Percentiles rank a stretch among this genome's conserved stretches.
Conservation (phyloP, 2,888 invertebrate genomes). For the Phyto melanocephala region DNA sequence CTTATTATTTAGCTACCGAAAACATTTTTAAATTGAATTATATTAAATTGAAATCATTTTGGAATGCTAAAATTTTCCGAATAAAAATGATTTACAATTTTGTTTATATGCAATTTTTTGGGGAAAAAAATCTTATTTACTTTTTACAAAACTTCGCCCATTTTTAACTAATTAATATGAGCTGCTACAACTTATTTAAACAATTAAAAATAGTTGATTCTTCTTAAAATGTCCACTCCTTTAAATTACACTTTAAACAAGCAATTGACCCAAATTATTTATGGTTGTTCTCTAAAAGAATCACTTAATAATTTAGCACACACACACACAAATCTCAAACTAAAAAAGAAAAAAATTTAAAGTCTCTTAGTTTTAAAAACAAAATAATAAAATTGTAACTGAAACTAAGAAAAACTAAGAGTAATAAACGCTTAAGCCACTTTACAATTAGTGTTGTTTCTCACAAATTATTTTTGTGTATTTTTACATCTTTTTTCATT, state of each 20-base stretch:
- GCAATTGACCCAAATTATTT: conserved; percentile 24
- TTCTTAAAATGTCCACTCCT: background rate
- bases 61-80: too few relatives aligned
- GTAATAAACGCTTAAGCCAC: conserved; percentile 8
- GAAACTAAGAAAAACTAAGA: too few relatives aligned
- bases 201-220: background rate
- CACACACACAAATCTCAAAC: background rate
- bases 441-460: conserved; percentile 18
- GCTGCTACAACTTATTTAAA: too few relatives aligned
- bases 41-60: too few relatives aligned
- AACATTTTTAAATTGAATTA: too few relatives aligned
- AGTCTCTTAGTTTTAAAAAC: conserved; percentile 12
- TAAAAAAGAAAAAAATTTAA: background rate
- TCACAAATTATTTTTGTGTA: background rate
- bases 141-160: too few relatives aligned
- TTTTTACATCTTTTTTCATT: background rate
- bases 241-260: background rate
- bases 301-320: background rate
- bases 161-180: too few relatives aligned
- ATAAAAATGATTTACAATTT: too few relatives aligned
- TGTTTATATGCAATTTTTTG: too few relatives aligned
- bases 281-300: background rate
- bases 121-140: too few relatives aligned
- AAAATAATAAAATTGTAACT: background rate
- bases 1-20: too few relatives aligned